Percentiles rank a stretch among this genome's conserved stretches.
Evolutionary conservation across 2,113 vertebrate species (phyloP).

Genomic region (Anthoscopus minutus): DNA sequence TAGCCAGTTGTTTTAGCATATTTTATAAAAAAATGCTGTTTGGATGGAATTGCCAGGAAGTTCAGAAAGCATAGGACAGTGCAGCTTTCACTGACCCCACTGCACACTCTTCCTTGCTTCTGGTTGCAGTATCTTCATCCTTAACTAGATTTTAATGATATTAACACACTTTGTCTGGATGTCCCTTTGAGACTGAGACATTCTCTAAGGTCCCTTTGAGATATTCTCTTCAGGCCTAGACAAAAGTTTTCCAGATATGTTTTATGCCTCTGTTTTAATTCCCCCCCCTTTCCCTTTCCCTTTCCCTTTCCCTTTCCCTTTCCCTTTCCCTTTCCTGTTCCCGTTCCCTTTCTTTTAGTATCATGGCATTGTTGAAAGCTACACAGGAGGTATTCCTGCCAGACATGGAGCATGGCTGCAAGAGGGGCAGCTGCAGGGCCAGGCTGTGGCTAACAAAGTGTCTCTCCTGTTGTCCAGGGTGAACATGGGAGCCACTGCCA

Average conservation of each 20-base stretch:
- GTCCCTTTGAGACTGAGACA: neutral
- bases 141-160: neutral
- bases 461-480: constrained; percentile 34
- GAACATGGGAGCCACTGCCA: constrained; percentile 22
- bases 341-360: neutral
- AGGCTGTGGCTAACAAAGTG: neutral
- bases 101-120: neutral
- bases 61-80: neutral
- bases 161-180: neutral
- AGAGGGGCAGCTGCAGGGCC: neutral
- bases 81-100: neutral
- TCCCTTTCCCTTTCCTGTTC: neutral
- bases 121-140: neutral
- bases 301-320: neutral
- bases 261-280: neutral
- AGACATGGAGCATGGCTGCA: fast-evolving
- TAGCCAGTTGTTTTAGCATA: neutral
- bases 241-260: neutral
- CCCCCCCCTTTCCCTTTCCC: neutral
- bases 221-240: neutral
- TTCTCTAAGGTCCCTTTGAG: neutral
- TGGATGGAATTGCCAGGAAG: neutral
- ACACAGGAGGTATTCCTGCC: neutral
- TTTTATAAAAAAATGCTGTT: neutral
- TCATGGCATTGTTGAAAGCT: neutral